A percentile compares a stretch with the other conserved stretches of the same genome.
Evolutionary conservation across 2,888 invertebrate genomes (phyloP).

Genomic region (Diaphora mendica): DNA sequence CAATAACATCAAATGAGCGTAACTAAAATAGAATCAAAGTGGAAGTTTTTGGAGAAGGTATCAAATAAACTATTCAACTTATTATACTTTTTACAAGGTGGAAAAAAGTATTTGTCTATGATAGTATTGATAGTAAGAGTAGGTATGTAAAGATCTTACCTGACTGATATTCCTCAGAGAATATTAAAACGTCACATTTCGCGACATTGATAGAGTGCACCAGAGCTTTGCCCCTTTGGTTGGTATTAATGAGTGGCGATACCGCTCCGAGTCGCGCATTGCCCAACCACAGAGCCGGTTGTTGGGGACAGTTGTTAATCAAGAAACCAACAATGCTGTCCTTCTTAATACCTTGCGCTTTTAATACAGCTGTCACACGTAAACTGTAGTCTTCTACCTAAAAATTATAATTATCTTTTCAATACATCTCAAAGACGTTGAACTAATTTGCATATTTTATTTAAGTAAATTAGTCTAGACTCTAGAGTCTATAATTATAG

Average conservation of each 20-base stretch:
- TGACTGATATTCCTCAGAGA: constrained; percentile 89
- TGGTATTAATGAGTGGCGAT: constrained; percentile 97
- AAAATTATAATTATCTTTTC: constrained; percentile 45
- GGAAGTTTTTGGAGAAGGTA: background rate
- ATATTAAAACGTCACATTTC: constrained; percentile 94
- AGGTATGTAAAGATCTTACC: constrained; percentile 74
- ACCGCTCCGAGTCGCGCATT: constrained; percentile 94
- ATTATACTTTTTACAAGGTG: background rate
- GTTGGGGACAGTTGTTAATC: constrained; percentile 96
- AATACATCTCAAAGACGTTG: background rate
- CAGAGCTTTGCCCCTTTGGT: constrained; percentile 93
- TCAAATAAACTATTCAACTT: background rate
- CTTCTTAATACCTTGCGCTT: constrained; percentile 92
- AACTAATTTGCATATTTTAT: background rate
- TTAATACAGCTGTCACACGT: constrained; percentile 93
- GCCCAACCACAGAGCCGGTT: constrained; percentile 97
- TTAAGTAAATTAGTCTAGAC: background rate
- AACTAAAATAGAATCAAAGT: too few relatives aligned
- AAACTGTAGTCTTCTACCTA: constrained; percentile 95
- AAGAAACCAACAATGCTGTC: constrained; percentile 96
- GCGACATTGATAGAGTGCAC: constrained; percentile 95
- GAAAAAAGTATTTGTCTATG: background rate
- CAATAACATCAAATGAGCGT: too few relatives aligned
- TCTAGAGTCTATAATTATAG: background rate
- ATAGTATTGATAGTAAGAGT: background rate